Evolutionary conservation across 1,140 invertebrate species (phyloP), one percentile per base, ranked within the genome.

Genomic region (Holcopasites calliopsidis): DNA sequence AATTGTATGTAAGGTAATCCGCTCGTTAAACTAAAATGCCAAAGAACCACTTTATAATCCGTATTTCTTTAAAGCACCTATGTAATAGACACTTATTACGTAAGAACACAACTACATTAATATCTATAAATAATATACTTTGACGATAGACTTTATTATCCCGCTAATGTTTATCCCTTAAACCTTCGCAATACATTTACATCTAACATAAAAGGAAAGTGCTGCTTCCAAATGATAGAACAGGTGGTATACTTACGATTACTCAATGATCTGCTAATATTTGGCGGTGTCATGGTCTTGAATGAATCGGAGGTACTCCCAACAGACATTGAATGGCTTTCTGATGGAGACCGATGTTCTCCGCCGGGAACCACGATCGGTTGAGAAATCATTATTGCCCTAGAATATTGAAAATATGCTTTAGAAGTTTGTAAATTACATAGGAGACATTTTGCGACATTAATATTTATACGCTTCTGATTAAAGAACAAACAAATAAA

Each of bases 341-440:
- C 90, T 3, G 87, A 80, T 47, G 86, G 83, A 8, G 83, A 76
- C 52, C 86, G 87, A 18, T 89, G 86, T n/a, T 91, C 89, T 31
- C 87, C 88, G 58, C 87, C 88, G 55, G 91, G 91, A 35, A 91
- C 90, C 77, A 89, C 89, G 54, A 91, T 91, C 28, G 91, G 88
- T 78, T 89, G 89, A 0, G 90, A 90, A 77, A 85, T 91, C 90
- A 90, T 91, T 76, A 79, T 70, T 21, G 64, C 71, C 69, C 76
- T 83, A 42, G 18, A 3, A 23, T 0, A 64, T 49, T 16, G 2
- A 50, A 54, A 23, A n/a, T 16, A 26, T 16, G 16, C 16, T 28
- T 21, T 31, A n/a, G n/a, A n/a, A n/a, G n/a, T n/a, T n/a, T n/a
- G n/a, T n/a, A n/a, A n/a, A n/a, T n/a, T n/a, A n/a, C n/a, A n/a